Evolutionary conservation across 2,888 invertebrate genomes (phyloP).

Genomic region (Zaprionus lineosus): DNA sequence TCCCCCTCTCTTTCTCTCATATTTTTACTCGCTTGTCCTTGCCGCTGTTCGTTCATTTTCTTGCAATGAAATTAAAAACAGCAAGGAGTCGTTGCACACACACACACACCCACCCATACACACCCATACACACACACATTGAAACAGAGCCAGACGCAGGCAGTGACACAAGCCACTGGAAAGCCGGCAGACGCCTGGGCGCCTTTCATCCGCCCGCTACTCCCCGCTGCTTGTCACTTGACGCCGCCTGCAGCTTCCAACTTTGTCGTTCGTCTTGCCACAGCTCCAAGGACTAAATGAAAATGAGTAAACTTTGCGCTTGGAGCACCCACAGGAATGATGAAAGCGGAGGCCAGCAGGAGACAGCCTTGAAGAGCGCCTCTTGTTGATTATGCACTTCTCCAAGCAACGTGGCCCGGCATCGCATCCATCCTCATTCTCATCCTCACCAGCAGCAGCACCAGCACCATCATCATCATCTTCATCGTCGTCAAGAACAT

Average conservation of each 20-base stretch:
- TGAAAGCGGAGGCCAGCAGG: constrained; percentile 13
- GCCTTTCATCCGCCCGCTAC: constrained; percentile 14
- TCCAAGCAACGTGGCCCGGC: constrained; percentile 22
- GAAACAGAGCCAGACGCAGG: constrained; percentile 6
- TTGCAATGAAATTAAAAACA: constrained; percentile 81
- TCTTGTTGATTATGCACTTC: constrained; percentile 74
- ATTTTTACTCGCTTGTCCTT: constrained; percentile 34
- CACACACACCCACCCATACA: constrained; percentile 23
- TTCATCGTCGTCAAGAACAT: constrained; percentile 3
- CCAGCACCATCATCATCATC: constrained; percentile 19
- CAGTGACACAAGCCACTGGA: constrained; percentile 45
- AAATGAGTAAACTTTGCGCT: constrained; percentile 73
- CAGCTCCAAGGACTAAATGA: constrained; percentile 60
- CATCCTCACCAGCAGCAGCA: constrained; percentile 14
- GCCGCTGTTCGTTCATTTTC: constrained; percentile 55
- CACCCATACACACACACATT: not conserved
- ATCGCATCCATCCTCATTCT: constrained; percentile 23
- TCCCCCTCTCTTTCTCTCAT: constrained; percentile 27
- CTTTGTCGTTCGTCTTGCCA: constrained; percentile 13
- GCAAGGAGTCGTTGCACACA: constrained; percentile 66
- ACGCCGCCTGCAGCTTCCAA: constrained; percentile 33
- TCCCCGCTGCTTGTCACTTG: too few relatives aligned
- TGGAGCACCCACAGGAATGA: constrained; percentile 56
- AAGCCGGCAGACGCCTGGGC: constrained; percentile 19
- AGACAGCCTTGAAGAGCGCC: constrained; percentile 18